phyloP scores from a whole-genome alignment of 2,113 vertebrate species.

The Loxodonta africana region DNA sequence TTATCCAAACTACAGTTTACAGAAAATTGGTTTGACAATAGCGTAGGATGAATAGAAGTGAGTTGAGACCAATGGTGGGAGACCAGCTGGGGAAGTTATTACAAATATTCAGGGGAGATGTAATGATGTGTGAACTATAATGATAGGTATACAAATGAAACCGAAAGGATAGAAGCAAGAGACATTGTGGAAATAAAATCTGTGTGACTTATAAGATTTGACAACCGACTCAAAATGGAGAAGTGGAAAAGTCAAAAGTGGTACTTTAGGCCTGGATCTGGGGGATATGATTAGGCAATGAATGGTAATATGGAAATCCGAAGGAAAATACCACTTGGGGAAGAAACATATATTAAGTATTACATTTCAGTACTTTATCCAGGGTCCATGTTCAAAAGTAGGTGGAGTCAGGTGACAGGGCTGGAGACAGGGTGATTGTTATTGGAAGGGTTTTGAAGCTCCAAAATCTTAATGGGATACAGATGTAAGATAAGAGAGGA shows the following conservation, averaged over 20 bases:
- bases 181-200: neutral
- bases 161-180: neutral
- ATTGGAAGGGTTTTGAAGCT: neutral
- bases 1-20: neutral
- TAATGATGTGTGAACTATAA: neutral
- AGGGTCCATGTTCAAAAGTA: neutral
- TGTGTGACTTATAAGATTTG: neutral
- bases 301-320: neutral
- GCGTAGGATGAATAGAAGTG: neutral
- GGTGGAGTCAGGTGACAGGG: neutral
- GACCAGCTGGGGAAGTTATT: neutral
- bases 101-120: slow-evolving; percentile 4
- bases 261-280: neutral
- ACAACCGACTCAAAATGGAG: neutral
- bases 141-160: neutral
- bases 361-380: neutral
- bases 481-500: neutral
- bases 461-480: neutral
- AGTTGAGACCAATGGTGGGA: neutral
- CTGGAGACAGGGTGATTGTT: neutral
- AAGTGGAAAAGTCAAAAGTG: neutral
- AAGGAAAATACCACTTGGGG: neutral
- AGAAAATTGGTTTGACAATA: neutral
- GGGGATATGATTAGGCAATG: neutral
- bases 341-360: neutral